Percentiles rank a stretch among this genome's conserved stretches.
phyloP scores from a whole-genome alignment of 2,113 vertebrate species.

The Bungarus multicinctus region DNA sequence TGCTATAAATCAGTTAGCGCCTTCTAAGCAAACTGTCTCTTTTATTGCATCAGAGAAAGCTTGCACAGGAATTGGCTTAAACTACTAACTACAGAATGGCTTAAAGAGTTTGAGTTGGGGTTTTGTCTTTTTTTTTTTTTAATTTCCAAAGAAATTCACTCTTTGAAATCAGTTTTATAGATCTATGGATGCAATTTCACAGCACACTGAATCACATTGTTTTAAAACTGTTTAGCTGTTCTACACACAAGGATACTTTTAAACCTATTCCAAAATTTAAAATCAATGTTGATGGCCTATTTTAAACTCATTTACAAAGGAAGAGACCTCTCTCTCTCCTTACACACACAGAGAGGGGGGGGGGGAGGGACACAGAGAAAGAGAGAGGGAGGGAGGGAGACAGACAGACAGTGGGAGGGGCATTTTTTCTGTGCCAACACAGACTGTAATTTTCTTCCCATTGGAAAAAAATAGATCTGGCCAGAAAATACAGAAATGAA shows the following conservation, averaged over 20 bases:
- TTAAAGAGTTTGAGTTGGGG: conserved; percentile 13
- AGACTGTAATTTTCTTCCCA: not conserved
- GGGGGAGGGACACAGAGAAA: too few species aligned
- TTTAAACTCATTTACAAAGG: not conserved
- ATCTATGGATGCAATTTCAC: conserved; percentile 29
- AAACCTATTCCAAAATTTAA: rapidly evolving
- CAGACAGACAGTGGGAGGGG: rapidly evolving
- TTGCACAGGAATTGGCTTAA: conserved; percentile 49
- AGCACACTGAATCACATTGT: not conserved
- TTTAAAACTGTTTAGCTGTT: not conserved
- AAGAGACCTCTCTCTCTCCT: not conserved
- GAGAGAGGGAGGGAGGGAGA: too few species aligned
- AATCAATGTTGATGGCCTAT: not conserved
- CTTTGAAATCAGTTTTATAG: conserved; percentile 33
- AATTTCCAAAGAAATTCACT: conserved; percentile 34
- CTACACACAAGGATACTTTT: not conserved
- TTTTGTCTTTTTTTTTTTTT: conserved; percentile 13
- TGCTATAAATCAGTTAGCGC: conserved; percentile 68
- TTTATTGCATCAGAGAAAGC: conserved; percentile 66
- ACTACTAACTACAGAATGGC: conserved; percentile 50
- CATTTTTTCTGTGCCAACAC: not conserved
- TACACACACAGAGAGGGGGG: not conserved
- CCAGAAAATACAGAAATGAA: not conserved
- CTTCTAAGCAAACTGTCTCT: conserved; percentile 74
- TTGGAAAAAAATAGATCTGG: not conserved